Evolutionary conservation across 37 sponge, comb jelly and placozoan genomes (phyloP), one percentile per base, ranked within the genome.

Genomic region (Hexactinellida sp.): DNA sequence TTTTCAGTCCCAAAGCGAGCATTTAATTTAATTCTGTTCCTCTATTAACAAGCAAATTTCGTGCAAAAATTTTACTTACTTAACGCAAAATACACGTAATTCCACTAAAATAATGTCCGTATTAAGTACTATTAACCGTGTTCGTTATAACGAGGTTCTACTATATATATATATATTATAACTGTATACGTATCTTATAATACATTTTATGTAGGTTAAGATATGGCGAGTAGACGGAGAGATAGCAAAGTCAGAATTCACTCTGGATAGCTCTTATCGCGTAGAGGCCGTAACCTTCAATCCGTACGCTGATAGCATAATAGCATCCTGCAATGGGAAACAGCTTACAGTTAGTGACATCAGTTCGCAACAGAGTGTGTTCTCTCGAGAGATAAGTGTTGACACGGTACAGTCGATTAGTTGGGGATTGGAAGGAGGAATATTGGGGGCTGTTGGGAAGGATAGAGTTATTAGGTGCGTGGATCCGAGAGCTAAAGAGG

Each of bases 171-270:
- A n/a, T 47, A 47, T 47, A 19, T 47, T 16, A 47, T 47, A 47
- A 47, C 9, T 47, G 52, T 19, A 9, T 19, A 9, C 52, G 16
- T 47, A 47, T 47, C 16, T 47, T 19, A 47, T 16, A 9, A 47
- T 16, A 5, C 76, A 25, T 3, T 63, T 63, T 63, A 23, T 87
- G 24, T 54, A 91, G 91, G 83, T 91, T 5, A 91, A 91, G 54
- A 37, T 95, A 24, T 95, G 96, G 96, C 63, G 84, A 16, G 85
- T 95, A 0, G 89, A 92, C 38, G 89, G 83, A 0, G 90, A 87
- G 16, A 32, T 23, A 25, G 76, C 76, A 32, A 10, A 5, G 3
- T 1, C 34, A 7, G 19, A 10, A 7, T 10, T 23, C 13, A 63
- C 76, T n/a, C 21, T 63, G 5, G 3, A 5, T 28, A 7, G 30